These are phyloP conservation scores for Polietes domitor DNA, from an alignment of 2,888 invertebrate genomes.

Conservation along the genomic window DNA sequence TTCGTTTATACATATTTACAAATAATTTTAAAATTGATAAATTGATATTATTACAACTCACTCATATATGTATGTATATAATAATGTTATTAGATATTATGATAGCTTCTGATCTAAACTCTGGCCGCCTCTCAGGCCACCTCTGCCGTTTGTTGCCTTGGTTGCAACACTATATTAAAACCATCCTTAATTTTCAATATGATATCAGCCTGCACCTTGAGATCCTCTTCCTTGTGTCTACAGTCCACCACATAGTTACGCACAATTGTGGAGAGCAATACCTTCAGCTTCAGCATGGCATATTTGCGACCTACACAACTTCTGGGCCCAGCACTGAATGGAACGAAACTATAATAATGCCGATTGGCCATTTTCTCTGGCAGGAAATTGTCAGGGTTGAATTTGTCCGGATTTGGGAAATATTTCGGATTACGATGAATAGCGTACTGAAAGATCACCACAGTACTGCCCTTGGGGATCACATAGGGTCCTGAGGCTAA, in stretches of 20 bases:
- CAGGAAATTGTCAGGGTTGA: slow-evolving; percentile 90
- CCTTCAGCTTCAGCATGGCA: slow-evolving; percentile 89
- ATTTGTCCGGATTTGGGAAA: slow-evolving; percentile 87
- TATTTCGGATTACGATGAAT: slow-evolving; percentile 86
- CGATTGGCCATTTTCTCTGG: slow-evolving; percentile 88
- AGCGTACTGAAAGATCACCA: slow-evolving; percentile 85
- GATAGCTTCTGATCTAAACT: too few species aligned
- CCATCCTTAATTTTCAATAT: slow-evolving; percentile 89
- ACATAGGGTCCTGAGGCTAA: slow-evolving; percentile 83
- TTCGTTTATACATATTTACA: too few species aligned
- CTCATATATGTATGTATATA: too few species aligned
- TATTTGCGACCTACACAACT: slow-evolving; percentile 91
- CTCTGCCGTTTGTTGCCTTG: slow-evolving; percentile 81
- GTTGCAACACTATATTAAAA: slow-evolving; percentile 86
- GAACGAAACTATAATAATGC: slow-evolving; percentile 90
- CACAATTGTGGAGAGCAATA: slow-evolving; percentile 87
- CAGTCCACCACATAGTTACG: slow-evolving; percentile 86
- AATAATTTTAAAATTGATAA: too few species aligned
- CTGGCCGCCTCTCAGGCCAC: too few species aligned
- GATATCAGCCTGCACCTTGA: slow-evolving; percentile 87
- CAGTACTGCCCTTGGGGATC: slow-evolving; percentile 87
- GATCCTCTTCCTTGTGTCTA: slow-evolving; percentile 85
- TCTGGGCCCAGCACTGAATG: slow-evolving; percentile 91
- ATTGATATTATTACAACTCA: too few species aligned
- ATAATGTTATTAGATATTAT: too few species aligned